phyloP scores from a whole-genome alignment of 2,888 invertebrate genomes.

The Melieria omissa region DNA sequence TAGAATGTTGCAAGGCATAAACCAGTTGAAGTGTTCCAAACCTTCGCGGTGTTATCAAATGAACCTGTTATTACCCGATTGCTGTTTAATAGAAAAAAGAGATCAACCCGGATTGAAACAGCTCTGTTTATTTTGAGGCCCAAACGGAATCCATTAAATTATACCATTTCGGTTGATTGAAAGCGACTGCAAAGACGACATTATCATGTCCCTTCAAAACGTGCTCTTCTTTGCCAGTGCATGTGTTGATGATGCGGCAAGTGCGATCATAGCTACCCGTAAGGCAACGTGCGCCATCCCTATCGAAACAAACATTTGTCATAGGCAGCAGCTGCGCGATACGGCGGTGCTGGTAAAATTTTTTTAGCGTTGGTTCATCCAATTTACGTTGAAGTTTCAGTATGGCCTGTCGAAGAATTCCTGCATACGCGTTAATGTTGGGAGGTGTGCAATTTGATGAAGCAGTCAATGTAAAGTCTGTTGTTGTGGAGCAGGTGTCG shows the following conservation, averaged over 20 bases:
- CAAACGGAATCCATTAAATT: slow-evolving; percentile 45
- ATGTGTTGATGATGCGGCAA: slow-evolving; percentile 83
- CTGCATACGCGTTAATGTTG: no score
- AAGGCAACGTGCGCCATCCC: slow-evolving; percentile 78
- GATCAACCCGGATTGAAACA: neutral
- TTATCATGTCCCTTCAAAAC: slow-evolving; percentile 81
- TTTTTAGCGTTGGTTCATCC: slow-evolving; percentile 72
- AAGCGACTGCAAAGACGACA: slow-evolving; percentile 83
- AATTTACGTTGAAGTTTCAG: slow-evolving; percentile 73
- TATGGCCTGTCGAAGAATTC: slow-evolving; percentile 72
- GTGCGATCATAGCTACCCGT: slow-evolving; percentile 88
- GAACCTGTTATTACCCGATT: slow-evolving; percentile 82
- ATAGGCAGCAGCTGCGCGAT: slow-evolving; percentile 77
- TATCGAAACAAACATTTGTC: slow-evolving; percentile 79
- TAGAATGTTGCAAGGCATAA: slow-evolving; percentile 75
- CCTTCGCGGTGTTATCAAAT: slow-evolving; percentile 80
- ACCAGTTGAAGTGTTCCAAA: slow-evolving; percentile 78
- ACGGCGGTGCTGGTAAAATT: slow-evolving; percentile 75
- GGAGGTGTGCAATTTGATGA: no score
- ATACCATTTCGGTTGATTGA: slow-evolving; percentile 82
- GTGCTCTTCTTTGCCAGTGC: slow-evolving; percentile 75
- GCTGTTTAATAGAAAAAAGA: slow-evolving; percentile 61
- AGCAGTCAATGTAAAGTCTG: neutral
- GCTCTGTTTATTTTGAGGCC: no score
- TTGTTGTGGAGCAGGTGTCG: neutral